Conservation (phyloP, 2,113 vertebrate genomes). For the Bagarius yarrelli region DNA sequence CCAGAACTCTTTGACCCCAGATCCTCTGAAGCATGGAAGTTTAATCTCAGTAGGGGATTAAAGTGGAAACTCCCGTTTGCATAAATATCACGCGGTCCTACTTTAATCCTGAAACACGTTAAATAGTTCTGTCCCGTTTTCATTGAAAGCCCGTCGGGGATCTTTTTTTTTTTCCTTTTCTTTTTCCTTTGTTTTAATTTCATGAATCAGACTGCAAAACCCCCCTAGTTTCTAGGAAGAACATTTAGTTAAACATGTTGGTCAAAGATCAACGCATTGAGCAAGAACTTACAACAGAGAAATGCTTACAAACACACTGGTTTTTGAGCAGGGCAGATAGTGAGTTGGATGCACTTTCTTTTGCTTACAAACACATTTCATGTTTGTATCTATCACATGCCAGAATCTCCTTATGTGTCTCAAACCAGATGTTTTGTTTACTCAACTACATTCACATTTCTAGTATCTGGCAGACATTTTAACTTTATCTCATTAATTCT, state of each 20-base stretch:
- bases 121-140: neutral
- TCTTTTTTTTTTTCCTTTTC: too few relatives aligned
- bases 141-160: neutral
- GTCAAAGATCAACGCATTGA: neutral
- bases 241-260: neutral
- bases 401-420: neutral
- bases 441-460: neutral
- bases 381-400: neutral
- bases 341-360: neutral
- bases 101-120: conserved; percentile 15
- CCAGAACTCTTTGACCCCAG: neutral
- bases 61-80: conserved; percentile 25
- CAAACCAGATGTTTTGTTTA: neutral
- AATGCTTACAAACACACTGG: neutral
- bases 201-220: too few relatives aligned
- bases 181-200: too few relatives aligned
- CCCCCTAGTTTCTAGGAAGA: too few relatives aligned
- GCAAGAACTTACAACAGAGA: neutral
- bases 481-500: too few relatives aligned
- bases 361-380: neutral
- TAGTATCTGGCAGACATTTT: too few relatives aligned
- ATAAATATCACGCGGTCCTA: conserved; percentile 1
- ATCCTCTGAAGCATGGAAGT: conserved; percentile 14
- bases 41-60: conserved; percentile 47
- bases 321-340: neutral